Base-by-base conservation (phyloP, 2,888 invertebrate species). In the Parnassius glacialis region DNA sequence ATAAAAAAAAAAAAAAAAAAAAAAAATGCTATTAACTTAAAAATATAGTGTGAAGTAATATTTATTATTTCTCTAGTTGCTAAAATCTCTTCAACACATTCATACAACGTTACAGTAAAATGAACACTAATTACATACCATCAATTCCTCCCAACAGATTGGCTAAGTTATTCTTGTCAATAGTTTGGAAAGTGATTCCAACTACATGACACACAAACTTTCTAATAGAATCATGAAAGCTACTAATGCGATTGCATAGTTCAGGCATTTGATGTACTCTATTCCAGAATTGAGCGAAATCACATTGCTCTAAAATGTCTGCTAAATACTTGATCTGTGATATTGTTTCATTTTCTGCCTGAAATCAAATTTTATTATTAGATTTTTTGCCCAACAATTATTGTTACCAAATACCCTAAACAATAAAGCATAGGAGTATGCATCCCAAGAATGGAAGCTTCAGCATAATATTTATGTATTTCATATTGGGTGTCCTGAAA, bases 201-300 rank as follows among this genome's bases (percentile, higher is more conserved):
- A 99, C 96, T 52, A 99, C 98, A 83, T 99, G 98, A 70, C 99
- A 99, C 9, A 98, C 97, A 92, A 98, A 99, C 85, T 98, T 98
- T 67, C 98, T 93, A 68, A 99, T 97, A 0, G 98, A 97, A 86
- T 99, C 98, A 78, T 97, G 95, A 85, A 99, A 99, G 55, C 98
- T 98, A 68, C 93, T 93, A 70, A 98, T 96, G 66, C 95, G 94
- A 64, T 94, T 94, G 67, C 95, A 96, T 60, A 97, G 87, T 68
- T 95, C 95, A 0, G 95, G 94, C 91, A 95, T 94, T 42, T 94
- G 93, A 64, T 94, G 94, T 2, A 96, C 94, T 69, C 95, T 91
- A 58, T 94, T 94, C 99, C 98, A 99, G 83, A 98, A 98, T 67
- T 95, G 92, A 70, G 96, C 95, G 82, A 99, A 99, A 74, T 98